Conservation (phyloP, 2,113 vertebrate species). For the Talpa occidentalis region DNA sequence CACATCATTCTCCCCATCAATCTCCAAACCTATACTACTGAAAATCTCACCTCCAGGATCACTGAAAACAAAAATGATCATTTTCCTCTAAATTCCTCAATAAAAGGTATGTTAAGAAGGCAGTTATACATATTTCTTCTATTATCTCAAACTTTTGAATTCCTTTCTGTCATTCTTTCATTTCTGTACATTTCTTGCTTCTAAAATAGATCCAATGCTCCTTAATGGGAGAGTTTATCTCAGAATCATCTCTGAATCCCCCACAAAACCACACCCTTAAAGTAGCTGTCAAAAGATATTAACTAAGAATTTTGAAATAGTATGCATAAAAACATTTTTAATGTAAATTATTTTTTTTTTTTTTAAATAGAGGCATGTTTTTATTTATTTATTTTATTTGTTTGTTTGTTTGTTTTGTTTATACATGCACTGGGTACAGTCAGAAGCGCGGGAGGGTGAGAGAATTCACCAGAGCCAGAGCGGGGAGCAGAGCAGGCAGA, state of each 20-base stretch:
- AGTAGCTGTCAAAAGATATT: background rate
- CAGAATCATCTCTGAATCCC: background rate
- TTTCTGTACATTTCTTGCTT: constrained; percentile 11
- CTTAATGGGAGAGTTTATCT: background rate
- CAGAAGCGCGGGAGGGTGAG: no score
- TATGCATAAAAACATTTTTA: background rate
- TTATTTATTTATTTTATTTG: no score
- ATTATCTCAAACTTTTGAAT: background rate
- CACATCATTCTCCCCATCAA: background rate
- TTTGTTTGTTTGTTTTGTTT: no score
- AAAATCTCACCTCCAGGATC: background rate
- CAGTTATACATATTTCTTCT: background rate
- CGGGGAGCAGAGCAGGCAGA: no score
- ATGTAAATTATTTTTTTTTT: background rate
- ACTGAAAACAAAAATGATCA: background rate
- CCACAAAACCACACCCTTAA: background rate
- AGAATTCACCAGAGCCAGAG: no score
- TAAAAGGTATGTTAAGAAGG: background rate
- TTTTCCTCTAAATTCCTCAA: background rate
- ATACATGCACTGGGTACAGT: no score
- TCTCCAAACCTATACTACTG: background rate
- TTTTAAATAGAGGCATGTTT: no score
- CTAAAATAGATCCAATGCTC: background rate
- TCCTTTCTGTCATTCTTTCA: background rate
- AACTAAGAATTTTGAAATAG: background rate